These are phyloP conservation scores for Campoletis raptor DNA, from an alignment of 2,888 invertebrate species.

Conservation along the genomic window DNA sequence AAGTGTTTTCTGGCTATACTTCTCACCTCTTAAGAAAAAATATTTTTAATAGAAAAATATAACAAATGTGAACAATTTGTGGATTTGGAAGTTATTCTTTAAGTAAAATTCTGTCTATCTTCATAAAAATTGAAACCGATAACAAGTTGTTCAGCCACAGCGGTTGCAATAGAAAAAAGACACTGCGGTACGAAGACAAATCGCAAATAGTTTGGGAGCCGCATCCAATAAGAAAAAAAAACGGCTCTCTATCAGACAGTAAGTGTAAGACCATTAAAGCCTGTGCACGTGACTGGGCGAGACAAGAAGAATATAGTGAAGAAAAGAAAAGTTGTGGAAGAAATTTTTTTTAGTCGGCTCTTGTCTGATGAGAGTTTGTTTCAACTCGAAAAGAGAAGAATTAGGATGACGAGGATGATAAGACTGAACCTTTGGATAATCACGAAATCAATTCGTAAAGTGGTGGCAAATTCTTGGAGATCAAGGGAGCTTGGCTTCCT, in stretches of 20 bases:
- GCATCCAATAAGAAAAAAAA: background rate
- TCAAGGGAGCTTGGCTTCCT: constrained; percentile 30
- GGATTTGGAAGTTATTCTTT: too few species aligned
- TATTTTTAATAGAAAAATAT: too few species aligned
- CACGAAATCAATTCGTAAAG: constrained; percentile 47
- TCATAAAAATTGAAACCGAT: background rate
- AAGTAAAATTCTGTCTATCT: background rate
- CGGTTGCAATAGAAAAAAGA: background rate
- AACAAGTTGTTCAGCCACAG: background rate
- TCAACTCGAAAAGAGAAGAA: background rate
- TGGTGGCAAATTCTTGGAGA: constrained; percentile 26
- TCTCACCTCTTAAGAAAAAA: too few species aligned
- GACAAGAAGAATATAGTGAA: background rate
- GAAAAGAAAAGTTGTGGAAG: background rate
- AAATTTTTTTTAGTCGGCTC: background rate
- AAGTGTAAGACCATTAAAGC: background rate
- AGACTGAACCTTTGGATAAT: constrained; percentile 23
- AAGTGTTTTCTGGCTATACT: too few species aligned
- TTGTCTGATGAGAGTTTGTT: background rate
- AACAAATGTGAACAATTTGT: too few species aligned
- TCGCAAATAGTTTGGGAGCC: background rate
- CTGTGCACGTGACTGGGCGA: background rate
- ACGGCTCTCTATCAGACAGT: background rate
- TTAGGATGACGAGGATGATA: background rate
- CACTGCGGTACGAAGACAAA: background rate